Evolutionary conservation across 2,113 vertebrate species (phyloP), one percentile per base, ranked within the genome.

Genomic region (Clupea harengus): DNA sequence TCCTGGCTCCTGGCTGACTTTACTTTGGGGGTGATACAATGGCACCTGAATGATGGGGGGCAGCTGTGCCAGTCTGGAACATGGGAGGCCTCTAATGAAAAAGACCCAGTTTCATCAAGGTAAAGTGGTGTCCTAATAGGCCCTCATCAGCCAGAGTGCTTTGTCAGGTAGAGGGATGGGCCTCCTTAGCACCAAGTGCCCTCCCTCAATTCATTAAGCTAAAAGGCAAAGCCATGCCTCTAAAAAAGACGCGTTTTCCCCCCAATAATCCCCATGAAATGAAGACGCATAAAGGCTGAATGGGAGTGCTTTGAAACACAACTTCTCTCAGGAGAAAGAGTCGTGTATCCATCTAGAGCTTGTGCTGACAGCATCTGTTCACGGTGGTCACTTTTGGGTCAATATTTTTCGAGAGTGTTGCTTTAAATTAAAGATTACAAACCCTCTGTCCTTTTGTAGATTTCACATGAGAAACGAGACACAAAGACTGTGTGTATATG

Each of bases 111-210:
- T 93, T 94, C 93, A 94, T 94, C 93, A 94, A 88, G 49, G 87
- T 87, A 84, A 82, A 93, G 93, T 93, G 92, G 91, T 86, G 86
- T 84, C 67, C 83, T 89, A 88, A 92, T 39, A 20, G 87, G 82
- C 86, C 86, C 91, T 93, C 92, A 94, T 95, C 93, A 93, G 86
- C 86, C 85, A 91, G 92, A 95, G 93, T 95, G 93, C 91, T 86
- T 81, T 93, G 92, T 93, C 91, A 91, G 91, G 88, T 87, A 85
- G 89, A 88, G 81, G 86, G 85, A 84, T 88, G 89, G 88, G 90
- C 86, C 84, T 81, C 45, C 87, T 89, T 85, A 67, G 50, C 89
- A 89, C 90, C 85, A 81, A 86, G 88, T 89, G 87, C 89, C 72
- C 78, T 88, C 84, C 87, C 86, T 83, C 88, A 89, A 75, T 89